These are phyloP conservation scores for Drosophila bunnanda DNA, from an alignment of 2,888 invertebrate genomes.

Conservation along the genomic window DNA sequence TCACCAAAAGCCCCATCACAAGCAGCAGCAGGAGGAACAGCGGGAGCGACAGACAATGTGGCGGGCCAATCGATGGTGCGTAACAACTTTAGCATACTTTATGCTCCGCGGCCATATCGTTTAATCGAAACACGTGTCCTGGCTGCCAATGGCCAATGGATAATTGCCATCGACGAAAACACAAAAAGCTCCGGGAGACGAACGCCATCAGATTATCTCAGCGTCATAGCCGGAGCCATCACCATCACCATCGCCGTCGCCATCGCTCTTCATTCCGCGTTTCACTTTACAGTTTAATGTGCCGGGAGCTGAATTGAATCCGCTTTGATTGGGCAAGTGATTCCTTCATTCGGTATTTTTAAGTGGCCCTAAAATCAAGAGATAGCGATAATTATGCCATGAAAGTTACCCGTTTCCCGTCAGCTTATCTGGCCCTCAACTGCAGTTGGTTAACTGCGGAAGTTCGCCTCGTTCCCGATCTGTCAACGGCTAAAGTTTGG, in stretches of 20 bases:
- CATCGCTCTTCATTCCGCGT: constrained; percentile 23
- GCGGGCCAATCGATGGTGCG: constrained; percentile 32
- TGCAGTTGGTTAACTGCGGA: constrained; percentile 5
- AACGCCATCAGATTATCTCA: constrained; percentile 31
- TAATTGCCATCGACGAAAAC: constrained; percentile 42
- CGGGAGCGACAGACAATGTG: constrained; percentile 20
- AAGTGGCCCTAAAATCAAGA: constrained; percentile 36
- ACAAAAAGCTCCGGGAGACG: constrained; percentile 17
- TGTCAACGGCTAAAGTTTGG: constrained; percentile 27
- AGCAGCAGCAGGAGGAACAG: not conserved
- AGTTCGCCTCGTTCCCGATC: constrained; percentile 9
- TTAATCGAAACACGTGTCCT: constrained; percentile 57
- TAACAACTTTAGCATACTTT: constrained; percentile 58
- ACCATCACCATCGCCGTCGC: constrained; percentile 14
- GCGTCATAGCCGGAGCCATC: constrained; percentile 8
- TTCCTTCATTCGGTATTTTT: constrained; percentile 40
- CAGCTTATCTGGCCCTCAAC: constrained; percentile 33
- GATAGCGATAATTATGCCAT: constrained; percentile 42
- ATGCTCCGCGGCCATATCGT: constrained; percentile 53
- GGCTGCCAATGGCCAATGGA: constrained; percentile 40
- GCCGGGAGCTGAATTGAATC: constrained; percentile 36
- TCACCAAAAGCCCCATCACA: constrained; percentile 35
- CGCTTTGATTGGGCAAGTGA: constrained; percentile 31
- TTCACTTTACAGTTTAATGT: constrained; percentile 30
- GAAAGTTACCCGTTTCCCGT: constrained; percentile 14